Conservation (phyloP, 2,888 invertebrate genomes). For the Cataglyphis cursor region DNA sequence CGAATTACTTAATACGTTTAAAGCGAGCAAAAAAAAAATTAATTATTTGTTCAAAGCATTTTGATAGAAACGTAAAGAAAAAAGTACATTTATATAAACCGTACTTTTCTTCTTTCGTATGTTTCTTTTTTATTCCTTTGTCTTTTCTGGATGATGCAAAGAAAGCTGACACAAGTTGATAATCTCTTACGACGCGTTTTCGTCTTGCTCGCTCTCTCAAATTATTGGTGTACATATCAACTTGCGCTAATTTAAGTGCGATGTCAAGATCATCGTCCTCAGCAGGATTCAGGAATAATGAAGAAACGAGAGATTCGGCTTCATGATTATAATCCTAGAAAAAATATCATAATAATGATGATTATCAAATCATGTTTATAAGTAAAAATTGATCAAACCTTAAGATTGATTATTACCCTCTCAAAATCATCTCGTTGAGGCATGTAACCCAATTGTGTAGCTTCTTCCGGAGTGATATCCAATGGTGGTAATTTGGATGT, state of each 20-base stretch:
- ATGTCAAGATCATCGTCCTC: constrained; percentile 97
- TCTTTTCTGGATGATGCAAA: constrained; percentile 90
- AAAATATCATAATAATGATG: neutral
- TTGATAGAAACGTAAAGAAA: constrained; percentile 25
- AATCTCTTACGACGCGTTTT: constrained; percentile 96
- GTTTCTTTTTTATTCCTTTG: constrained; percentile 88
- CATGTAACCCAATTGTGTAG: constrained; percentile 96
- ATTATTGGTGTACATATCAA: constrained; percentile 95
- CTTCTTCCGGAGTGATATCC: constrained; percentile 94
- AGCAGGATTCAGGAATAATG: constrained; percentile 92
- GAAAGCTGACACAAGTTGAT: constrained; percentile 95
- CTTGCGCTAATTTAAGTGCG: constrained; percentile 95
- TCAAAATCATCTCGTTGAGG: constrained; percentile 98
- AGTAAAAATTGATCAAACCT: neutral
- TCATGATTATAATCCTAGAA: constrained; percentile 95
- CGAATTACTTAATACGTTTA: constrained; percentile 11
- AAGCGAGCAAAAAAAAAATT: neutral
- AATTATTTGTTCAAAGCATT: constrained; percentile 24
- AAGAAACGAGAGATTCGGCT: constrained; percentile 96
- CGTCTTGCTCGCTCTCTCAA: constrained; percentile 94
- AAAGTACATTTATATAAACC: constrained; percentile 69
- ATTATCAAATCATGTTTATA: neutral
- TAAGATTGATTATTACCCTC: constrained; percentile 88
- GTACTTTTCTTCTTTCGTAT: constrained; percentile 94
- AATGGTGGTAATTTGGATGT: constrained; percentile 92